phyloP scores from a whole-genome alignment of 2,888 invertebrate species.

The Leucophenga montana region DNA sequence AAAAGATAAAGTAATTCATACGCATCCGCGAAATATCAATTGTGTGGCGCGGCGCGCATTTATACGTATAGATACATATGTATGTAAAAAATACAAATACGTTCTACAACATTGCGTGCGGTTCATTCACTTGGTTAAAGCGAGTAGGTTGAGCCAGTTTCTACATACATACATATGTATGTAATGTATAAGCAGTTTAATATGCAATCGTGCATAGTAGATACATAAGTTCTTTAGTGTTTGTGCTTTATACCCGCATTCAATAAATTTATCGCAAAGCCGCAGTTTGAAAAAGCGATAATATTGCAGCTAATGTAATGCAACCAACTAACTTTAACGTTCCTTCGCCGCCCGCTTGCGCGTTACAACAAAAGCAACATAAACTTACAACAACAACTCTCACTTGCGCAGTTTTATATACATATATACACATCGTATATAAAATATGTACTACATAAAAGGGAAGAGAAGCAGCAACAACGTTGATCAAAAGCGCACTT shows the following conservation, averaged over 20 bases:
- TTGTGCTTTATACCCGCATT: neutral
- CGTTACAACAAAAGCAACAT: neutral
- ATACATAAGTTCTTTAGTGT: neutral
- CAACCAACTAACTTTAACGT: no score
- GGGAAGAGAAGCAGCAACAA: neutral
- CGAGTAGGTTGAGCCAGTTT: neutral
- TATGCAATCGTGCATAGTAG: no score
- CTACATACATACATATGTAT: neutral
- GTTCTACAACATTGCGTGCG: neutral
- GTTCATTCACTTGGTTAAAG: neutral
- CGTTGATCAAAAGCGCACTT: neutral
- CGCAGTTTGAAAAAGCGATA: conserved; percentile 19
- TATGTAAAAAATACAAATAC: neutral
- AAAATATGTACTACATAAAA: neutral
- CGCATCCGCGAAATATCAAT: neutral
- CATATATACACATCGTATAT: no score
- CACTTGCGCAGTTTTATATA: neutral
- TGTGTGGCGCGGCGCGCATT: neutral
- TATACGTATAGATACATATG: neutral
- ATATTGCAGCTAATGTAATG: neutral
- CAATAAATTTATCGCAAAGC: no score
- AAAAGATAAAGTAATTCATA: neutral
- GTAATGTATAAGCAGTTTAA: neutral
- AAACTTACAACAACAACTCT: neutral
- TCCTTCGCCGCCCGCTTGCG: neutral